Conservation (phyloP, 2,888 invertebrate species). For the Parelbella ahira region DNA sequence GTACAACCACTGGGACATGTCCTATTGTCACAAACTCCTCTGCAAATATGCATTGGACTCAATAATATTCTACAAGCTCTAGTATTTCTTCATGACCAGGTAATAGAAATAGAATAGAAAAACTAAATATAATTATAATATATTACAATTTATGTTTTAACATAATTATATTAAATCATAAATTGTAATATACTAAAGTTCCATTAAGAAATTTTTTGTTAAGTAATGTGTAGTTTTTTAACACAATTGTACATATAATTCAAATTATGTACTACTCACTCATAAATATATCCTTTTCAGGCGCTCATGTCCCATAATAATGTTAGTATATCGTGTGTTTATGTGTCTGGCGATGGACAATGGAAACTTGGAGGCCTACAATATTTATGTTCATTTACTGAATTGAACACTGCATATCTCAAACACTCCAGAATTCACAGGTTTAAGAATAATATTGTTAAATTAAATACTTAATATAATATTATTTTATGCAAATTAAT, state of each 20-base stretch:
- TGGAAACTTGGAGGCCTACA: conserved; percentile 95
- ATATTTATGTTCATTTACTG: conserved; percentile 85
- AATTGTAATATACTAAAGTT: too few relatives aligned
- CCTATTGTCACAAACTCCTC: conserved; percentile 83
- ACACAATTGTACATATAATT: too few relatives aligned
- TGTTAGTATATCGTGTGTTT: conserved; percentile 88
- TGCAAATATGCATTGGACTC: conserved; percentile 92
- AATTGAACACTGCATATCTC: conserved; percentile 83
- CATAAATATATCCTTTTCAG: conserved; percentile 43
- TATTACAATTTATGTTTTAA: too few relatives aligned
- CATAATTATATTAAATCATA: too few relatives aligned
- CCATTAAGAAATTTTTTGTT: too few relatives aligned
- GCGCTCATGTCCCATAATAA: conserved; percentile 91
- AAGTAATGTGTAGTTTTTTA: too few relatives aligned
- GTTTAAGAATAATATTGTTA: conserved; percentile 43
- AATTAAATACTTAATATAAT: not conserved
- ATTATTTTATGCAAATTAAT: too few relatives aligned
- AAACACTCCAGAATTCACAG: conserved; percentile 83
- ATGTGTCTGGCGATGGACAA: conserved; percentile 89
- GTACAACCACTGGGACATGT: conserved; percentile 87
- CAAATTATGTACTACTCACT: too few relatives aligned
- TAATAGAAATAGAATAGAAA: too few relatives aligned
- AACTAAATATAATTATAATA: too few relatives aligned
- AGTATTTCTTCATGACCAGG: conserved; percentile 90
- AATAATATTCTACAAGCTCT: conserved; percentile 90